Conservation (phyloP, 2,113 vertebrate genomes). For the Anarhynchus alexandrinus region DNA sequence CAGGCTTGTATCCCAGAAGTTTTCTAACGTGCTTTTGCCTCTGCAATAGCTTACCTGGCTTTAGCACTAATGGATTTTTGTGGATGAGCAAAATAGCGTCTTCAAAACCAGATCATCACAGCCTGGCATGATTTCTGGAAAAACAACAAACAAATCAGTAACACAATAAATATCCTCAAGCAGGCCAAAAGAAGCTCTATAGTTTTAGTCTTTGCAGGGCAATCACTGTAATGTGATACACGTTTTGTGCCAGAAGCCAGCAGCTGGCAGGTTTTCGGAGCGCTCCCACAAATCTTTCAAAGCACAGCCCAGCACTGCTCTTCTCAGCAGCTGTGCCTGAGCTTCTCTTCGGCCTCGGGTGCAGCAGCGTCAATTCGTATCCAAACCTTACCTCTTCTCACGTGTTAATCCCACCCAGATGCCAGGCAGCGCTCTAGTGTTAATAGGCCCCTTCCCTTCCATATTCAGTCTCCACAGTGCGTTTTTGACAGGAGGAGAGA, state of each 20-base stretch:
- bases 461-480: neutral
- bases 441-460: neutral
- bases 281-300: neutral
- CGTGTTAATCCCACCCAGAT: neutral
- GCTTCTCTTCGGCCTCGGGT: neutral
- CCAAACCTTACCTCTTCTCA: neutral
- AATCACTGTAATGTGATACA: neutral
- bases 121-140: neutral
- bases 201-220: neutral
- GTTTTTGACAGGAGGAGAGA: neutral
- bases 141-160: neutral
- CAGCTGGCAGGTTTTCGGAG: neutral
- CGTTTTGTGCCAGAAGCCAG: neutral
- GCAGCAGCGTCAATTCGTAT: accelerated
- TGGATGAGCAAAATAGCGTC: neutral
- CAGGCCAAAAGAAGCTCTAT: neutral
- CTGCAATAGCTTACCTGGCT: neutral
- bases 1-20: neutral
- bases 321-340: neutral
- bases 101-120: neutral
- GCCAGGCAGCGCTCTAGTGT: neutral
- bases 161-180: neutral
- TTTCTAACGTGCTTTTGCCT: neutral
- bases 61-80: neutral
- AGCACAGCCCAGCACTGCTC: neutral